Percentiles rank a stretch among this genome's conserved stretches.
These are phyloP conservation scores for Synergus laeviventris DNA, from an alignment of 2,888 invertebrate species.

Conservation along the genomic window DNA sequence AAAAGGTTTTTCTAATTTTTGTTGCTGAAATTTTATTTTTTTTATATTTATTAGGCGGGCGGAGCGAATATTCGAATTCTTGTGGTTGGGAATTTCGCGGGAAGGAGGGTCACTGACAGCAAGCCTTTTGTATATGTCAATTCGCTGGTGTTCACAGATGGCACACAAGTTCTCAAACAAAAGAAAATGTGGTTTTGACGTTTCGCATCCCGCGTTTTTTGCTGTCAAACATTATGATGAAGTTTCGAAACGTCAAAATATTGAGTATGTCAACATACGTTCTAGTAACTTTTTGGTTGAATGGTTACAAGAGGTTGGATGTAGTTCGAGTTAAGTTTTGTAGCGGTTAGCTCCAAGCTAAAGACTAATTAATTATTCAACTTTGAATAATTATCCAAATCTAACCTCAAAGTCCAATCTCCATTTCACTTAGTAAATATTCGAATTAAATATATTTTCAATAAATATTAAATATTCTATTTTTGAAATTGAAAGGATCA, in stretches of 20 bases:
- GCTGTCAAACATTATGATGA: slow-evolving; percentile 42
- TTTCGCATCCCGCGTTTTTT: slow-evolving; percentile 50
- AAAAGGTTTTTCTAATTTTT: not conserved
- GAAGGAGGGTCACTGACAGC: slow-evolving; percentile 65
- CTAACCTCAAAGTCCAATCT: no score
- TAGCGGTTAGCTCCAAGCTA: not conserved
- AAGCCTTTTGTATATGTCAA: slow-evolving; percentile 43
- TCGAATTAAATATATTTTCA: no score
- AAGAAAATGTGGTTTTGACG: slow-evolving; percentile 57
- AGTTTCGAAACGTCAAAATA: slow-evolving; percentile 1
- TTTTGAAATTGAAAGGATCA: no score
- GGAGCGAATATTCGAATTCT: not conserved
- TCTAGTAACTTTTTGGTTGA: not conserved
- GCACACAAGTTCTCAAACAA: slow-evolving; percentile 66
- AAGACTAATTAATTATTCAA: no score
- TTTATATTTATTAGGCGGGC: not conserved
- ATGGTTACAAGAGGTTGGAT: not conserved
- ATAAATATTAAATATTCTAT: no score
- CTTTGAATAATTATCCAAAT: no score
- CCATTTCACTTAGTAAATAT: no score
- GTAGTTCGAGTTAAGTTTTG: not conserved
- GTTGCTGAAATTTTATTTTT: not conserved
- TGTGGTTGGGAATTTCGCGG: slow-evolving; percentile 56
- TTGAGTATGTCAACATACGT: not conserved
- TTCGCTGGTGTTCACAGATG: slow-evolving; percentile 68